Evolutionary conservation across 2,888 invertebrate species (phyloP), one percentile per base, ranked within the genome.

Genomic region (Brachylomia viminalis): DNA sequence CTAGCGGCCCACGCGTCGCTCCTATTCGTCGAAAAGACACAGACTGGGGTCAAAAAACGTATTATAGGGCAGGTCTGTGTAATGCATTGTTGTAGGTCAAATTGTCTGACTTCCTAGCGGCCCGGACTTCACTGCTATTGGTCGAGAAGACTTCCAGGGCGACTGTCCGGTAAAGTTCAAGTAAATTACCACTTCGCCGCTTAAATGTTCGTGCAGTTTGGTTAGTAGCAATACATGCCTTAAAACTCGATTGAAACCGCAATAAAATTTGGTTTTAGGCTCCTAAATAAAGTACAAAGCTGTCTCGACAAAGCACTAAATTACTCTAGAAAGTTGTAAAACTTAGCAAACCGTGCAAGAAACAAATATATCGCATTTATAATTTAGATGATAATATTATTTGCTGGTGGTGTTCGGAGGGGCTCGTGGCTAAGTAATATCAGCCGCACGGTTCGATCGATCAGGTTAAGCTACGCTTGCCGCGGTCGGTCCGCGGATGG

Each of bases 101-200:
- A 81, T 92, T 99, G 72, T 97, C 98, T 0, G 98, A 99, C 89
- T 96, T 99, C 84, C 93, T 99, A 47, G 98, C 99, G 0, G 98
- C 99, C 0, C 97, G 99, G 84, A 97, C 98, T 33, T 98, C 99
- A 90, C 93, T 99, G 69, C 97, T 98, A 1, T 97, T 98, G n/a
- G 97, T 99, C 23, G 99, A 99, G 94, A 99, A 99, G 94, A 99
- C 99, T 0, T 99, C 99, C 83, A 98, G 97, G 89, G 98, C 98
- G 0, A 97, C 97, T 77, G 98, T 99, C 0, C 97, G 99, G 77
- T 98, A 27, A 1, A 15, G 0, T 20, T 27, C 13, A 27, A 8
- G 13, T 0, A 45, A 11, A 11, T 45, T 45, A 27, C 10, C 10
- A n/a, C 62, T 42, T 42, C n/a, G 1, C 0, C 1, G 7, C 10